Base-by-base conservation (phyloP, 2,797 vertebrate species). In the Epinephelus awoara region DNA sequence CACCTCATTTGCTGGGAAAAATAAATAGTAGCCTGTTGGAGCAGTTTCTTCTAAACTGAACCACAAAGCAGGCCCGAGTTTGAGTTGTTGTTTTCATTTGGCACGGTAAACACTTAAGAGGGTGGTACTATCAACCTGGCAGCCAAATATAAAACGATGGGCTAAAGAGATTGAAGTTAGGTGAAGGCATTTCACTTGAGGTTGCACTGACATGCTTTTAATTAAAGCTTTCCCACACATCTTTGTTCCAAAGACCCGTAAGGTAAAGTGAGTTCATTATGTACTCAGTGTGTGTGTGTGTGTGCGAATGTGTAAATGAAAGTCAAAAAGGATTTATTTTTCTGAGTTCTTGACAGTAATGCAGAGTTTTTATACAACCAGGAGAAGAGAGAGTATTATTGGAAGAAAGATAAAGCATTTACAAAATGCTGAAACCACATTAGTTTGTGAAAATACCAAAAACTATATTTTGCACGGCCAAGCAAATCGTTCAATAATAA, bases 191-290 rank as follows among this genome's bases (percentile, higher is more conserved):
- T 87, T 94, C 95, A 96, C 96, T 96, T 96, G 94, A 96, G 96
- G 95, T 94, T 96, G 96, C 94, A 92, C 95, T 96, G 97, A 97
- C 96, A 96, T 94, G 96, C 96, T 97, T 97, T 98, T 98, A 97
- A 98, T 98, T 97, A 98, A 97, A 97, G 94, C 94, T 95, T 96
- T 96, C 96, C 95, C 96, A 96, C 96, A 97, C 93, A 93, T 95
- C 92, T 95, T 92, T 96, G 92, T 90, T 91, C 86, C 91, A 89
- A 86, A 94, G 92, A 88, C 94, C 96, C 93, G 58, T 83, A 88
- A 97, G 96, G 94, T 72, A 80, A 74, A 92, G 94, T 95, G 89
- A 96, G 93, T 96, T 96, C 94, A 96, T 96, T 94, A 65, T 72
- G 38, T 40, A 58, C 42, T 66, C 0, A 46, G 94, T 94, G 95